A percentile compares a stretch with the other conserved stretches of the same genome.
These are phyloP conservation scores for Eustalomyia histrio DNA, from an alignment of 2,888 invertebrate genomes.

Conservation along the genomic window DNA sequence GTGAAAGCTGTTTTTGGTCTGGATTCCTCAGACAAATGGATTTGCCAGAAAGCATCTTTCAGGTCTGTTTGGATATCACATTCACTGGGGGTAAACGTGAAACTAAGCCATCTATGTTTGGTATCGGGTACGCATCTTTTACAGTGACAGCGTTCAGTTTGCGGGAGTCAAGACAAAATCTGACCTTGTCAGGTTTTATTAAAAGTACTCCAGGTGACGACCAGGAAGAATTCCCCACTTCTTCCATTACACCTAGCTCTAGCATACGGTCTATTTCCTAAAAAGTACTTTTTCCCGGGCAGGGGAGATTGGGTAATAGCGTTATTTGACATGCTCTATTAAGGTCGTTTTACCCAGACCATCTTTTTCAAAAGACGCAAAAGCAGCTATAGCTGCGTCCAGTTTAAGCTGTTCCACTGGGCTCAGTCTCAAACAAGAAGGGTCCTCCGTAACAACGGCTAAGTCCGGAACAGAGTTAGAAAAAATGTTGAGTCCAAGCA, in stretches of 20 bases:
- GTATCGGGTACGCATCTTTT: conserved; percentile 1
- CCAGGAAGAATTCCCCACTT: background rate
- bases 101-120: no score
- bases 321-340: background rate
- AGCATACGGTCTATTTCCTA: no score
- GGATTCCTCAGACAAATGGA: no score
- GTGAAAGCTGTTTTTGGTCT: no score
- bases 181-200: background rate
- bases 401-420: background rate
- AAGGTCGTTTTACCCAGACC: conserved; percentile 1
- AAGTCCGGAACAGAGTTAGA: background rate
- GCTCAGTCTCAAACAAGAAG: background rate
- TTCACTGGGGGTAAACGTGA: no score
- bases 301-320: no score
- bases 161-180: conserved; percentile 10
- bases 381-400: background rate
- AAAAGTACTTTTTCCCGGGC: no score
- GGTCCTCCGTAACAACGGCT: background rate
- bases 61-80: no score
- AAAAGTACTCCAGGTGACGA: background rate
- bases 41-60: no score
- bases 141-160: conserved; percentile 8
- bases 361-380: background rate
- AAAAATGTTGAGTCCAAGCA: background rate
- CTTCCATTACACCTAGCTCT: no score